A percentile compares a stretch with the other conserved stretches of the same genome.
Conservation (phyloP, 2,113 vertebrate genomes). For the Sarotherodon lohbergeri region DNA sequence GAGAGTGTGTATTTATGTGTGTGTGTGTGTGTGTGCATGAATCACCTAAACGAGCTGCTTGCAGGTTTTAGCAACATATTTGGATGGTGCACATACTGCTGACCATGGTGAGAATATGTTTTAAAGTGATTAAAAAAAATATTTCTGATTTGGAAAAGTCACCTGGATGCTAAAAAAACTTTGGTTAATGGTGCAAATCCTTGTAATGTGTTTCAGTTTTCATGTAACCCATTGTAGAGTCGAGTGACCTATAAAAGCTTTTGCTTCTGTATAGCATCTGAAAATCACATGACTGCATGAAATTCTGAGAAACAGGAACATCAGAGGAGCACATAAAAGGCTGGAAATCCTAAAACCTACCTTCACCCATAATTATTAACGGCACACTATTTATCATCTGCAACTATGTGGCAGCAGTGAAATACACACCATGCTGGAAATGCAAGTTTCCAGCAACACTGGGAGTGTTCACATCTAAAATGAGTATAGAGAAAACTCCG, state of each 20-base stretch:
- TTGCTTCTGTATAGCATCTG: background rate
- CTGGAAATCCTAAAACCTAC: background rate
- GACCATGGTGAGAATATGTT: background rate
- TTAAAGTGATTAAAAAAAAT: background rate
- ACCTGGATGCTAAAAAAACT: background rate
- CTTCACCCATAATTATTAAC: background rate
- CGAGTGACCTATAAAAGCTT: background rate
- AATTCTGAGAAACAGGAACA: background rate
- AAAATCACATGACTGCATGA: fast-evolving
- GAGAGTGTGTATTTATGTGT: background rate
- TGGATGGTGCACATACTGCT: background rate
- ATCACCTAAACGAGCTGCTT: background rate
- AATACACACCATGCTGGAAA: background rate
- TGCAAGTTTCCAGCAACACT: background rate
- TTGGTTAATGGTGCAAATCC: background rate
- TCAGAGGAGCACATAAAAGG: background rate
- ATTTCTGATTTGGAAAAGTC: background rate
- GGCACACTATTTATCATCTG: background rate
- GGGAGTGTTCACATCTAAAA: background rate
- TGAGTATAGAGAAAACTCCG: background rate
- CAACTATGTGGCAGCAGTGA: background rate
- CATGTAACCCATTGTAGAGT: background rate
- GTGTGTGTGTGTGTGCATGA: background rate
- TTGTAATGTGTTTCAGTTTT: background rate
- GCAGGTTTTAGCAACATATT: background rate